A percentile compares a stretch with the other conserved stretches of the same genome.
Evolutionary conservation across 1,140 invertebrate species (phyloP).

Genomic region (Dendroctonus ponderosae): DNA sequence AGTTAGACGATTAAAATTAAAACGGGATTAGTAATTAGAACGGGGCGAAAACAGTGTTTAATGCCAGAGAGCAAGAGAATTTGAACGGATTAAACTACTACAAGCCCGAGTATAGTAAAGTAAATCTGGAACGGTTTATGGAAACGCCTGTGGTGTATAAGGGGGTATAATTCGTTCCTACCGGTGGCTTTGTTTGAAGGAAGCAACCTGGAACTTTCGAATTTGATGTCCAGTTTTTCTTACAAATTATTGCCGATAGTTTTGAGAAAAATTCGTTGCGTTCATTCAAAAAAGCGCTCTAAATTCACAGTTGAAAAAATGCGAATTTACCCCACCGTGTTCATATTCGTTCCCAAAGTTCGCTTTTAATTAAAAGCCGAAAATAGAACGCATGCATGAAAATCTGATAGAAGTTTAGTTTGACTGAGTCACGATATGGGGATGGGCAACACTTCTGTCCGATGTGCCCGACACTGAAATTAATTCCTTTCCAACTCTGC

Average conservation of each 20-base stretch:
- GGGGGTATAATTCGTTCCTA: neutral
- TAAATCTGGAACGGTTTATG: conserved; percentile 8
- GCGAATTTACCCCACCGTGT: too few relatives aligned
- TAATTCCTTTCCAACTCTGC: conserved; percentile 24
- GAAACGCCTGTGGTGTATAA: neutral
- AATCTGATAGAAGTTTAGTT: conserved; percentile 29
- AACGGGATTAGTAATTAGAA: conserved; percentile 24
- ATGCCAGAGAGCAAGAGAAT: conserved; percentile 23
- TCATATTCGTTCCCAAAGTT: neutral
- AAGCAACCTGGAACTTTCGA: too few relatives aligned
- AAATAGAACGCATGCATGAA: conserved; percentile 28
- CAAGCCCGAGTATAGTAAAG: conserved; percentile 4
- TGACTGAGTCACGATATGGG: conserved; percentile 39
- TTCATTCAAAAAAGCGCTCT: too few relatives aligned
- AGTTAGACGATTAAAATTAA: conserved; percentile 22
- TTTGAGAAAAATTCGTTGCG: too few relatives aligned
- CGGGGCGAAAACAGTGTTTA: conserved; percentile 21
- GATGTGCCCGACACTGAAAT: conserved; percentile 23
- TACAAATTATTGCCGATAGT: too few relatives aligned
- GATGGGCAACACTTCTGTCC: conserved; percentile 35
- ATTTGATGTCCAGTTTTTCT: too few relatives aligned
- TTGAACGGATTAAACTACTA: conserved; percentile 14
- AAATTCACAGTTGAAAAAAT: too few relatives aligned
- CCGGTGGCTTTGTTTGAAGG: too few relatives aligned
- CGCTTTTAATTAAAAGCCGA: conserved; percentile 22